A percentile compares a stretch with the other conserved stretches of the same genome.
phyloP scores from a whole-genome alignment of 2,888 invertebrate genomes.

The Mesorhabditis spiculigera region DNA sequence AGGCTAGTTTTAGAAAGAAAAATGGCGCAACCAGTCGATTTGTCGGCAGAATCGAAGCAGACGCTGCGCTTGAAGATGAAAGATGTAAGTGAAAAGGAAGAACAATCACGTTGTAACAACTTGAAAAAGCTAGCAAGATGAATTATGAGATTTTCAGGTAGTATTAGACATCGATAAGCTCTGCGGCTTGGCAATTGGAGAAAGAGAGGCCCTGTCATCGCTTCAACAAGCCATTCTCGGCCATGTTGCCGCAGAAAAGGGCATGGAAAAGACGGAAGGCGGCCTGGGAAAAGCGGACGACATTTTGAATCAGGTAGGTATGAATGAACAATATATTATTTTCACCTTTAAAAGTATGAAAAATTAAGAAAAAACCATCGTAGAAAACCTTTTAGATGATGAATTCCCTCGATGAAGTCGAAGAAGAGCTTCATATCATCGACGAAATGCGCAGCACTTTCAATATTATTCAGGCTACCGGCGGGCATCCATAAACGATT shows the following conservation, averaged over 20 bases:
- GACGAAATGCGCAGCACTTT: background rate
- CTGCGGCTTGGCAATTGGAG: background rate
- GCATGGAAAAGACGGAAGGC: background rate
- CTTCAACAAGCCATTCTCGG: background rate
- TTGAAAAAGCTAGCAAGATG: too few species aligned
- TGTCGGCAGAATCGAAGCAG: conserved; percentile 1
- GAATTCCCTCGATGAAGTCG: background rate
- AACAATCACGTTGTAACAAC: too few species aligned
- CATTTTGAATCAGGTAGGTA: background rate
- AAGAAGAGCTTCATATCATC: background rate
- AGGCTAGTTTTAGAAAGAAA: background rate
- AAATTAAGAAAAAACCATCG: background rate
- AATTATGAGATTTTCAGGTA: background rate
- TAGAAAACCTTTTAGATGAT: conserved; percentile 2
- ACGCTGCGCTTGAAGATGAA: background rate
- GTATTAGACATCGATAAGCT: conserved; percentile 1
- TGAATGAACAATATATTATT: too few species aligned
- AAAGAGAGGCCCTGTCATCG: background rate
- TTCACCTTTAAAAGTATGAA: too few species aligned
- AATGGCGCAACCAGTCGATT: conserved; percentile 5
- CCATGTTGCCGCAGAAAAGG: background rate
- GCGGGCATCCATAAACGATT: background rate
- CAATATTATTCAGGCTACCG: background rate
- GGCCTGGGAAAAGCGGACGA: background rate
- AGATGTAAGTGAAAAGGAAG: background rate